phyloP scores from a whole-genome alignment of 2,797 vertebrate genomes.

The Poecilia wingei region DNA sequence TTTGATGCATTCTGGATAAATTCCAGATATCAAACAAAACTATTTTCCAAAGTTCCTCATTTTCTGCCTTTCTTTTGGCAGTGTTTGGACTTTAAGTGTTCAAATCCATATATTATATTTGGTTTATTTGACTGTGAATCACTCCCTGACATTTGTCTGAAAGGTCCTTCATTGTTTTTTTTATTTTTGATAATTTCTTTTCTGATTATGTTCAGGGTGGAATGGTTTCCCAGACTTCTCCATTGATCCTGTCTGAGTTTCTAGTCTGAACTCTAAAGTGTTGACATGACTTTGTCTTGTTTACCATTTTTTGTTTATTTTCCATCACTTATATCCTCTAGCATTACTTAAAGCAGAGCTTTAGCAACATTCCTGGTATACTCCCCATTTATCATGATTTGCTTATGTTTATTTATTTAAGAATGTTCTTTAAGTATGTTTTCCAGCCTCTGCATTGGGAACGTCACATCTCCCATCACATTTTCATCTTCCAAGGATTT shows the following conservation, averaged over 20 bases:
- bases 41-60: not conserved
- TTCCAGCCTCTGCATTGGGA: no score
- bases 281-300: not conserved
- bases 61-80: not conserved
- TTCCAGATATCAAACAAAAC: not conserved
- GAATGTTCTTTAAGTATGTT: no score
- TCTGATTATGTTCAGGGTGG: not conserved
- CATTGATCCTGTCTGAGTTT: not conserved
- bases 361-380: not conserved
- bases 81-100: not conserved
- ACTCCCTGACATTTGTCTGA: not conserved
- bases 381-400: not conserved
- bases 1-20: not conserved
- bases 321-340: not conserved
- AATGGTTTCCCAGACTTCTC: not conserved
- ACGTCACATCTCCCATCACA: no score
- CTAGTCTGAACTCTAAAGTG: not conserved
- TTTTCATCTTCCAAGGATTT: no score
- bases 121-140: not conserved
- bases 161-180: not conserved
- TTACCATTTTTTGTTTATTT: constrained; percentile 1
- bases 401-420: not conserved
- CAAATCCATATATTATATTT: not conserved
- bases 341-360: not conserved
- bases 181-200: not conserved